phyloP scores from a whole-genome alignment of 1,140 invertebrate genomes.

The Camponotus floridanus region DNA sequence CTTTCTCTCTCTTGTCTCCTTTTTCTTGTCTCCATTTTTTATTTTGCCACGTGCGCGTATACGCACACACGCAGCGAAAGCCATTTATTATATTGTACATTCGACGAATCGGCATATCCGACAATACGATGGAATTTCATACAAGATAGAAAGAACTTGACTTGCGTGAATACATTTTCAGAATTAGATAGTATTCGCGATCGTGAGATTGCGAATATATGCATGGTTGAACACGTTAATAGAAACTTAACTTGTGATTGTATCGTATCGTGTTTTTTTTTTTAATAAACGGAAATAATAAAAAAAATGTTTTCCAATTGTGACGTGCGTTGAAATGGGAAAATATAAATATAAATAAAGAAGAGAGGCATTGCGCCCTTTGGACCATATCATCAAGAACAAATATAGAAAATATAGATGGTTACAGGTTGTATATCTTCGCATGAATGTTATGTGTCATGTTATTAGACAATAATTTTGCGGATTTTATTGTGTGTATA shows the following conservation, averaged over 20 bases:
- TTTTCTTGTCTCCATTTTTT: neutral
- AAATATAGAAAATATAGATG: neutral
- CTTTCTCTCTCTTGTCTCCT: conserved; percentile 6
- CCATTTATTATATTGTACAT: neutral
- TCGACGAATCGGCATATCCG: conserved; percentile 29
- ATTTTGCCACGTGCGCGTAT: no score
- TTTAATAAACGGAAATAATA: neutral
- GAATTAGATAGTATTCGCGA: neutral
- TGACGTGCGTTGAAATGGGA: neutral
- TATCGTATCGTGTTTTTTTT: neutral
- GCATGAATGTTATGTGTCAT: neutral
- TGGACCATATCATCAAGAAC: neutral
- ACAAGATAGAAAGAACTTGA: neutral
- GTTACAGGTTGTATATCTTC: neutral
- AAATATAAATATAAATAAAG: neutral
- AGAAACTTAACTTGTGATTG: neutral
- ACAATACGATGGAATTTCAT: neutral
- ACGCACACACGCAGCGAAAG: neutral
- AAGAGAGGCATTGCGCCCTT: neutral
- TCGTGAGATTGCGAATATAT: neutral
- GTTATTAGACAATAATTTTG: neutral
- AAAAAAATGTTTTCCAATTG: neutral
- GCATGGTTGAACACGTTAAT: neutral
- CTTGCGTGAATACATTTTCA: neutral
- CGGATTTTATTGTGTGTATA: conserved; percentile 3